phyloP scores from a whole-genome alignment of 1,140 invertebrate genomes.

The Drosophila ogumai region DNA sequence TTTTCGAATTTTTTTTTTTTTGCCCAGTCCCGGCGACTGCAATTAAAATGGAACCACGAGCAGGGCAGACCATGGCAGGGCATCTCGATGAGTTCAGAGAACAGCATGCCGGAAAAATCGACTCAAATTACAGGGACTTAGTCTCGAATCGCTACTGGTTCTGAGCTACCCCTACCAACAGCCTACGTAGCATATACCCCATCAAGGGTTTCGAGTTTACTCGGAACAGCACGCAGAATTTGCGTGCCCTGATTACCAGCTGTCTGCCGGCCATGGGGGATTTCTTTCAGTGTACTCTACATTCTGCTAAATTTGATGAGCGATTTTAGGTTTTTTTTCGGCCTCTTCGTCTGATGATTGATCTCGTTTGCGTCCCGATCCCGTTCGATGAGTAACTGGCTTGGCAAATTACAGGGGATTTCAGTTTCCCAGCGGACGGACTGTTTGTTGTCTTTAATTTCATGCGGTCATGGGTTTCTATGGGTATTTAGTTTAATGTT shows the following conservation, averaged over 20 bases:
- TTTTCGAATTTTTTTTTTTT: slow-evolving; percentile 32
- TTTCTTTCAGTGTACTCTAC: slow-evolving; percentile 50
- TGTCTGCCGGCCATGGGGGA: slow-evolving; percentile 24
- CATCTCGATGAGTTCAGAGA: slow-evolving; percentile 49
- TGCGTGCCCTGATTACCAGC: slow-evolving; percentile 70
- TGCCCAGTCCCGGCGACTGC: slow-evolving; percentile 59
- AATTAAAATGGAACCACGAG: slow-evolving; percentile 81
- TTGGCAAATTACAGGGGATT: slow-evolving; percentile 54
- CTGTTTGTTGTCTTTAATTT: slow-evolving; percentile 63
- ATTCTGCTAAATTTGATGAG: slow-evolving; percentile 70
- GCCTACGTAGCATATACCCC: slow-evolving; percentile 5
- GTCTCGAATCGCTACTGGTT: slow-evolving; percentile 42
- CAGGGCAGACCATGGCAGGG: slow-evolving; percentile 36
- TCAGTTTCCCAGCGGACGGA: slow-evolving; percentile 15
- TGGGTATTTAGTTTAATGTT: slow-evolving; percentile 54
- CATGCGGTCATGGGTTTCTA: slow-evolving; percentile 58
- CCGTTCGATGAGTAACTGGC: slow-evolving; percentile 41
- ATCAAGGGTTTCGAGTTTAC: slow-evolving; percentile 62
- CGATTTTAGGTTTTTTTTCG: slow-evolving; percentile 3
- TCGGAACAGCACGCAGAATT: slow-evolving; percentile 60
- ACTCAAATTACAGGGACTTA: slow-evolving; percentile 74
- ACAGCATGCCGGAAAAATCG: slow-evolving; percentile 80
- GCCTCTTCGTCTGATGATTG: slow-evolving; percentile 47
- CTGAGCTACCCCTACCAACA: slow-evolving; percentile 41
- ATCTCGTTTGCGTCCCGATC: slow-evolving; percentile 35